Base-by-base conservation (phyloP, 1,140 invertebrate species). In the Phenacoccus solenopsis region DNA sequence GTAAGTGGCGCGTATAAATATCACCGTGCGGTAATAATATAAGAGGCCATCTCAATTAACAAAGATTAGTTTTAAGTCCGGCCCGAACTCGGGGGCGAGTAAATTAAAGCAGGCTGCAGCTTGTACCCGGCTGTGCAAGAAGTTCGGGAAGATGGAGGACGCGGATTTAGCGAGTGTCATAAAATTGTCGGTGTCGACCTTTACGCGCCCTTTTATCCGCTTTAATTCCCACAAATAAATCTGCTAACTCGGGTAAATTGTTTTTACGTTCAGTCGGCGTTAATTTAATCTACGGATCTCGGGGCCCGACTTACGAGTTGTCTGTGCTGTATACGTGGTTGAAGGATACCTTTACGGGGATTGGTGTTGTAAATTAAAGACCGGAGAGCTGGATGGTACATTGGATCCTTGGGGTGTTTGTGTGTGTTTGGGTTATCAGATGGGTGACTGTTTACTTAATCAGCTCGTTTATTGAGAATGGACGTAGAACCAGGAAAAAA, bases 201-300 rank as follows among this genome's bases (percentile, higher is more conserved):
- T 49, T 49, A 49, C 20, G 38, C 38, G 38, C 38, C 38, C 38
- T 49, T 49, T 49, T 49, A 49, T 49, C 38, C 38, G 38, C 38
- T 49, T 49, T 49, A 49, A 49, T 49, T 49, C 38, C 38, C 38
- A 49, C 12, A 49, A 49, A 49, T 49, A 49, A 49, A 49, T 49
- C 38, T 49, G 38, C 38, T 49, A 49, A 49, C 38, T 49, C 20
- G 38, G 38, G 38, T 49, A 49, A 49, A 49, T 49, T 49, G 38
- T 49, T 49, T 49, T 49, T 49, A 49, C 38, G 38, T 49, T 49
- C 12, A 10, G 38, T 32, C 38, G 38, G 16, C 38, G 38, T 49
- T 49, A 49, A 49, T 49, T 49, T 49, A 49, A 49, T 49, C 38
- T 49, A n/a, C 38, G 38, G 38, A 49, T n/a, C n/a, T n/a, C n/a